Evolutionary conservation across 2,888 invertebrate species (phyloP), one percentile per base, ranked within the genome.

Genomic region (Entomobrya multifasciata): DNA sequence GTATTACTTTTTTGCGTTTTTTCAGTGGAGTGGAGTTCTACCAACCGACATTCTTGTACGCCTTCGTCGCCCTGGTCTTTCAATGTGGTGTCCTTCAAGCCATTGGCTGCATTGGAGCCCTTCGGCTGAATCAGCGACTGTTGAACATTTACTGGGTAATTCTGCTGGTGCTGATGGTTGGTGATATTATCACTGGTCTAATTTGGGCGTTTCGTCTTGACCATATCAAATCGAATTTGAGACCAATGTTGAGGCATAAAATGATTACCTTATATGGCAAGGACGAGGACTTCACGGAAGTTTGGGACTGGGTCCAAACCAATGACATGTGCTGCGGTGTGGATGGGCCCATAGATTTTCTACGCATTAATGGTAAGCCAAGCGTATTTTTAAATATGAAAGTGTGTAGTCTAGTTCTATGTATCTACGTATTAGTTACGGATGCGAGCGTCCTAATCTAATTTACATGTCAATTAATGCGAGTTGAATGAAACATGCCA

Each of bases 61-160:
- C 96, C 88, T 97, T 96, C 93, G 94, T 96, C 67, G 96, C 97
- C 13, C 93, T 97, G 84, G 94, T 95, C 78, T 95, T 95, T 85
- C 97, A 97, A 92, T 94, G 94, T 67, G 94, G 94, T 81, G 93
- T 94, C 60, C 93, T 95, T 52, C 96, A 96, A 92, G 86, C 89
- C 41, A 91, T 91, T 44, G 90, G 97, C 91, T 97, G 96, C 92
- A 93, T 96, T 30, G 97, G 96, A 49, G 97, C 97, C 41, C 93
- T 96, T 89, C 94, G 96, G 82, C 95, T 97, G 87, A 96, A 95
- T 92, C 96, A 96, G 92, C 95, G 95, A 88, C 94, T 97, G 91
- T 94, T 97, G 86, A 96, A 96, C 94, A 95, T 95, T 88, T 97
- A 97, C 93, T 97, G 96, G 96, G 93, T 96, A 86, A 94, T 96